Percentiles rank a stretch among this genome's conserved stretches.
Conservation (phyloP, 2,888 invertebrate genomes). For the Keiferia lycopersicella region DNA sequence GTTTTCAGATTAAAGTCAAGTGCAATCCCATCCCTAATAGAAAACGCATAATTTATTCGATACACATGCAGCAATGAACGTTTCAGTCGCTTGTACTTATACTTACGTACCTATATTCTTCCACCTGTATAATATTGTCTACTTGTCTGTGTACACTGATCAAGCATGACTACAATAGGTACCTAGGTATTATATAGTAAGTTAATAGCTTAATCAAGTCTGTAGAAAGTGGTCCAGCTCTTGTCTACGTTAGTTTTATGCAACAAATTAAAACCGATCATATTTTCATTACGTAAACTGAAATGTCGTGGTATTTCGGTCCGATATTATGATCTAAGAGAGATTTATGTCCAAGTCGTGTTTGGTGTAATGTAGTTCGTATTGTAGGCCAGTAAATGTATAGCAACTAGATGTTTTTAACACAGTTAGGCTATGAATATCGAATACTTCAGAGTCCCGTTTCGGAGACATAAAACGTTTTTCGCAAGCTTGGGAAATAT, state of each 20-base stretch:
- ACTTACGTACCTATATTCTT: not conserved
- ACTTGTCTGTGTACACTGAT: conserved; percentile 42
- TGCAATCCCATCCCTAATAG: too few relatives aligned
- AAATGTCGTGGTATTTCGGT: conserved; percentile 31
- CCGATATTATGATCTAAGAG: conserved; percentile 26
- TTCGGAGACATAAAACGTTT: too few relatives aligned
- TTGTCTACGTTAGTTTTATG: conserved; percentile 51
- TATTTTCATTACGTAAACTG: conserved; percentile 39
- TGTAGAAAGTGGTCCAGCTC: conserved; percentile 61
- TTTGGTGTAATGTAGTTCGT: not conserved
- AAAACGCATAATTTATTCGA: not conserved
- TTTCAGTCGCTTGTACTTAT: not conserved
- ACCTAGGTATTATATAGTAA: conserved; percentile 53
- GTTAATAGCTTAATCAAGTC: conserved; percentile 66
- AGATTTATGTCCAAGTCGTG: not conserved
- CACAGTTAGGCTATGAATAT: too few relatives aligned
- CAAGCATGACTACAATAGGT: conserved; percentile 56
- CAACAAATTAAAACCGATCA: conserved; percentile 48
- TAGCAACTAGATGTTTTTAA: not conserved
- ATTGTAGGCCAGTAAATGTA: not conserved
- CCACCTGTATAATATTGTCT: not conserved
- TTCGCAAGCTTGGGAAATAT: not conserved
- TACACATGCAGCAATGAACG: conserved; percentile 1
- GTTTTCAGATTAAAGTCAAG: too few relatives aligned
- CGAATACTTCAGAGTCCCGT: too few relatives aligned